Conservation (phyloP, 2,888 invertebrate genomes). For the Pantelozetes paolii region DNA sequence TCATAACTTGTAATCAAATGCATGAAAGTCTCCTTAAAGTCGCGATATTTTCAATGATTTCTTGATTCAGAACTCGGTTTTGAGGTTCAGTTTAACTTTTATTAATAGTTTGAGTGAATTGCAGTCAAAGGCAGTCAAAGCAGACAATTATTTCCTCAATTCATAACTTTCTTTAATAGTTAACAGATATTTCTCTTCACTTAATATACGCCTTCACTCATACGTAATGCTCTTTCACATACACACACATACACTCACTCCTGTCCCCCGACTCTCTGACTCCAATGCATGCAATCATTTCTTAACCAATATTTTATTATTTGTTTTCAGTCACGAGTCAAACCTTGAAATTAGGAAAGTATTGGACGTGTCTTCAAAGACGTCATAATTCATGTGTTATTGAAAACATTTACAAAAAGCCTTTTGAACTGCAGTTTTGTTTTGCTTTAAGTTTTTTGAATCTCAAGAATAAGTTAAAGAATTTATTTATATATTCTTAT, state of each 20-base stretch:
- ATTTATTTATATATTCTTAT: too few species aligned
- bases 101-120: conserved; percentile 13
- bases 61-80: background rate
- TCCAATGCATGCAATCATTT: background rate
- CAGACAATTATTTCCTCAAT: conserved; percentile 14
- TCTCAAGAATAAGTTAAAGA: too few species aligned
- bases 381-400: conserved; percentile 11
- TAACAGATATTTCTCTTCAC: background rate
- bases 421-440: background rate
- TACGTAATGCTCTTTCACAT: background rate
- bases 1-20: background rate
- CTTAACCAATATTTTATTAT: too few species aligned
- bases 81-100: background rate
- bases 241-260: background rate
- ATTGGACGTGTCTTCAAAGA: conserved; percentile 9
- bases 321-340: background rate
- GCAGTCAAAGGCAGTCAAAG: too few species aligned
- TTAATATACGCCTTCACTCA: background rate
- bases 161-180: background rate
- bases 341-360: background rate
- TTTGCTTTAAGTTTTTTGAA: too few species aligned
- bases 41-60: background rate
- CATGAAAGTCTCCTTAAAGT: background rate
- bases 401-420: background rate
- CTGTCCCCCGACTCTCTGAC: conserved; percentile 3